Evolutionary conservation across 1,140 invertebrate species (phyloP).

Genomic region (Saccostrea glomerata): DNA sequence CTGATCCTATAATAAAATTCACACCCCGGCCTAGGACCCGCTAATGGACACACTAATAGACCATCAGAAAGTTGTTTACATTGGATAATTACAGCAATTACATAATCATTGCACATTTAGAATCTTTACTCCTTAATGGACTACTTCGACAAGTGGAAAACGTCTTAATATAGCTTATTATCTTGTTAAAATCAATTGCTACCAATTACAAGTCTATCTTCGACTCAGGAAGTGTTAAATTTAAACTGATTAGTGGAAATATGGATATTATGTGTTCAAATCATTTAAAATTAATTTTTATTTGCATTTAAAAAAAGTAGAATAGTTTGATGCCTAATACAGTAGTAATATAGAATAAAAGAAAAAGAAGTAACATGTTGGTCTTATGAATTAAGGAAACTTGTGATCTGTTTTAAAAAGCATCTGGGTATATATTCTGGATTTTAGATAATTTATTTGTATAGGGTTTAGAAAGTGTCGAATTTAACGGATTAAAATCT

Average conservation of each 20-base stretch:
- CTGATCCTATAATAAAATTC: neutral
- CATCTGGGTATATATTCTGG: no score
- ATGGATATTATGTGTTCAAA: neutral
- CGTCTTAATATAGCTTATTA: neutral
- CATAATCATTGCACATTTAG: slow-evolving; percentile 24
- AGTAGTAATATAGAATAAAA: no score
- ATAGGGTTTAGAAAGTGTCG: no score
- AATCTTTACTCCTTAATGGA: slow-evolving; percentile 7
- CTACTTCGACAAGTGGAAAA: slow-evolving; percentile 13
- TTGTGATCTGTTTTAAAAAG: no score
- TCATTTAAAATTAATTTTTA: no score
- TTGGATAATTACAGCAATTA: neutral
- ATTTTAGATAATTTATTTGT: no score
- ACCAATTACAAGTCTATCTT: neutral
- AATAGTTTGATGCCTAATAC: no score
- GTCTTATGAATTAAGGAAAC: no score
- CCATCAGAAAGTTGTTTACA: slow-evolving; percentile 8
- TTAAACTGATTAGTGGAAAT: neutral
- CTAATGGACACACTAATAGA: slow-evolving; percentile 26
- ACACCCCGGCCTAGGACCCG: neutral
- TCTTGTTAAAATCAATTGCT: slow-evolving; percentile 14
- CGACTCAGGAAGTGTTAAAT: neutral
- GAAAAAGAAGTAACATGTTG: no score
- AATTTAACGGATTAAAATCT: no score
- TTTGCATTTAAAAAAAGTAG: no score